These are phyloP conservation scores for Girardinus metallicus DNA, from an alignment of 2,797 vertebrate species.

Conservation along the genomic window DNA sequence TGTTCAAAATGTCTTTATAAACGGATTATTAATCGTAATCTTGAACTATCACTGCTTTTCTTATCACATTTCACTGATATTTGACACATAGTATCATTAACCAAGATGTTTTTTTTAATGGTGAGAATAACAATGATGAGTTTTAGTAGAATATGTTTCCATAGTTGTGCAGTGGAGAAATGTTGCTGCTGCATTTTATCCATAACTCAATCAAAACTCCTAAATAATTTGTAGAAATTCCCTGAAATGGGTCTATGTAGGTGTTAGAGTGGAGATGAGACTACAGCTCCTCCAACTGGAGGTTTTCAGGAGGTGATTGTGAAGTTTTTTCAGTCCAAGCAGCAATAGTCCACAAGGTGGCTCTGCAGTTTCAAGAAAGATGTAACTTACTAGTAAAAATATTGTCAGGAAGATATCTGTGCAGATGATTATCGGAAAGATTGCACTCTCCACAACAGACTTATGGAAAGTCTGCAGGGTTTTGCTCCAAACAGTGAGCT, in stretches of 20 bases:
- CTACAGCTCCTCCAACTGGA: constrained; percentile 9
- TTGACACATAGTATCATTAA: too few relatives aligned
- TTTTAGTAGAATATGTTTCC: not conserved
- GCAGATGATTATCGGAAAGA: not conserved
- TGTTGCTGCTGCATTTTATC: not conserved
- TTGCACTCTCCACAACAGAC: not conserved
- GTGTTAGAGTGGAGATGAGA: not conserved
- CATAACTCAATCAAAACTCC: not conserved
- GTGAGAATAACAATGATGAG: not conserved
- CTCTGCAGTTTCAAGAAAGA: not conserved
- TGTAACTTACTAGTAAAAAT: not conserved
- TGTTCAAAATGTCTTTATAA: not conserved
- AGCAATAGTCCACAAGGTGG: constrained; percentile 50
- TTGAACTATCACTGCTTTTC: not conserved
- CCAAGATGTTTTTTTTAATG: not conserved
- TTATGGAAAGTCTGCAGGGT: not conserved
- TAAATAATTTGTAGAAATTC: not conserved
- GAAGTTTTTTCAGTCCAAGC: not conserved
- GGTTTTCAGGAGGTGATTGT: not conserved
- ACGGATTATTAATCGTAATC: not conserved
- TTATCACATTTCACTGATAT: not conserved
- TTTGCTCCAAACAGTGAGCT: not conserved
- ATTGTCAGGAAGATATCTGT: not conserved
- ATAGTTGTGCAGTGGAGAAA: not conserved
- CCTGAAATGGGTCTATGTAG: not conserved